Conservation (phyloP, 2,113 vertebrate genomes). For the Poeciliopsis turrubarensis region DNA sequence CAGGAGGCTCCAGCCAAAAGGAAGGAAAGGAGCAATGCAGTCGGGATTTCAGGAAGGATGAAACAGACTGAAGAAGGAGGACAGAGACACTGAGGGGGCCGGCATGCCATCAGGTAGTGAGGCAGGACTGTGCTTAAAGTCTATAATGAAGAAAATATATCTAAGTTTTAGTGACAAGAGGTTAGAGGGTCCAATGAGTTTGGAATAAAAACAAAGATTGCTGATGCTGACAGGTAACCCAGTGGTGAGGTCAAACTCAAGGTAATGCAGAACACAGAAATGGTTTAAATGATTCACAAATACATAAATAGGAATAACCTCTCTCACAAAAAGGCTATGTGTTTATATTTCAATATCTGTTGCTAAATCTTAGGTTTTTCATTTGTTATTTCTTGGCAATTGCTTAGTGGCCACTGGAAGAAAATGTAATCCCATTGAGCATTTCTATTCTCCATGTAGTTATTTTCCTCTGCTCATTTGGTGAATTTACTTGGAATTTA, state of each 20-base stretch:
- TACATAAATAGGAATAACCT: conserved; percentile 6
- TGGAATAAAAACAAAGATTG: conserved; percentile 42
- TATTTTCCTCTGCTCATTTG: conserved; percentile 1
- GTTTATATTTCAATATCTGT: conserved; percentile 33
- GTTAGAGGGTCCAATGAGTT: conserved; percentile 25
- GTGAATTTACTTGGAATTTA: background rate
- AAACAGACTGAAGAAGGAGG: conserved; percentile 57
- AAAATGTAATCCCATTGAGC: background rate
- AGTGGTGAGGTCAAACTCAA: conserved; percentile 67
- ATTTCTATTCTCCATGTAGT: conserved; percentile 3
- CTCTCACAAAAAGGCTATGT: conserved; percentile 14
- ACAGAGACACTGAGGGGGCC: conserved; percentile 48
- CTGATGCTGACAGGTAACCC: conserved; percentile 38
- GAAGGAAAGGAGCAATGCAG: conserved; percentile 41
- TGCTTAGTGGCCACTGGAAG: background rate
- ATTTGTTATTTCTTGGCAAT: background rate
- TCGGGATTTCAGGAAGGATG: conserved; percentile 60
- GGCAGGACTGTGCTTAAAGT: conserved; percentile 58
- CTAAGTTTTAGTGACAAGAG: conserved; percentile 32
- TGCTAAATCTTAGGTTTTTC: conserved; percentile 13
- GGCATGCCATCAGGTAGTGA: conserved; percentile 50
- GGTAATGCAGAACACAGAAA: conserved; percentile 60
- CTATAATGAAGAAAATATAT: conserved; percentile 49
- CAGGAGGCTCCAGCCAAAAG: conserved; percentile 61
- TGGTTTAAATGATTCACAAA: conserved; percentile 44